These are phyloP conservation scores for Brachyhypopomus occidentalis DNA, from an alignment of 2,113 vertebrate species.

Conservation along the genomic window DNA sequence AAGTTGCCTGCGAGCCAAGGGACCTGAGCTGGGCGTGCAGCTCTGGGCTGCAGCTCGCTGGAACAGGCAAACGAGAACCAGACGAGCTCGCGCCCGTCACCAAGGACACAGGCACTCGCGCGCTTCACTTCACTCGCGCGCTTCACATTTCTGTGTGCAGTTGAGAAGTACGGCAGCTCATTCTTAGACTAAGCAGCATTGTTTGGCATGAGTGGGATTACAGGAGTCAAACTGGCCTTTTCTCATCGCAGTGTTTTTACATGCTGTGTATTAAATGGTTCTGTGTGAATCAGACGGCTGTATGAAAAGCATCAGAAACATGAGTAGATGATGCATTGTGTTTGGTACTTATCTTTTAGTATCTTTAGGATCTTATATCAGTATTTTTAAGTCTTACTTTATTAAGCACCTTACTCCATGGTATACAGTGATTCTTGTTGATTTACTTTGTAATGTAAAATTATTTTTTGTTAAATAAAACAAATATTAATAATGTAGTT, in stretches of 20 bases:
- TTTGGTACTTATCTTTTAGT: neutral
- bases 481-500: too few relatives aligned
- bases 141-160: conserved; percentile 35
- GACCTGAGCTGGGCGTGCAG: conserved; percentile 19
- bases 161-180: conserved; percentile 36
- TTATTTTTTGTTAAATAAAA: neutral
- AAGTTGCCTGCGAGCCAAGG: conserved; percentile 2
- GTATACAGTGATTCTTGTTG: neutral
- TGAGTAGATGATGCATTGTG: neutral
- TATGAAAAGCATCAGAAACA: neutral
- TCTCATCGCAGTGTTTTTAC: conserved; percentile 34
- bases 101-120: conserved; percentile 45
- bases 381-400: too few relatives aligned
- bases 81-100: conserved; percentile 34
- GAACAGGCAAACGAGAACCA: conserved; percentile 56
- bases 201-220: conserved; percentile 27
- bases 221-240: neutral
- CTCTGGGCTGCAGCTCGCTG: conserved; percentile 27
- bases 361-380: neutral
- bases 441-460: neutral
- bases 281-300: conserved; percentile 1
- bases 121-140: conserved; percentile 46
- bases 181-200: conserved; percentile 38
- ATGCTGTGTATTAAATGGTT: conserved; percentile 9
- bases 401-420: neutral